Conservation (phyloP, 2,113 vertebrate species). For the Gymnocephalus cernua region DNA sequence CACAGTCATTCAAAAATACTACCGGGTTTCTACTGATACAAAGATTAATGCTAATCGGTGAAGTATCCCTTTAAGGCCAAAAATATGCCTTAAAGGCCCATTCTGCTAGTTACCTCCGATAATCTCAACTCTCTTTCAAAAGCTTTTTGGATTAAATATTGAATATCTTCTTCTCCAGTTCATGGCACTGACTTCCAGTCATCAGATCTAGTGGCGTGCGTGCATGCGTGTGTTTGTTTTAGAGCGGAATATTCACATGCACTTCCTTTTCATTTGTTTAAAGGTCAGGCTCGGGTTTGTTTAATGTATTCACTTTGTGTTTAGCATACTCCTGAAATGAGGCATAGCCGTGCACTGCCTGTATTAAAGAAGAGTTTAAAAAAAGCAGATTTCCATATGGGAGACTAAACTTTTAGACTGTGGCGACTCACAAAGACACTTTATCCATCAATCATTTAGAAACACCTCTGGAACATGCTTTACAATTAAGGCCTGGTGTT, state of each 20-base stretch:
- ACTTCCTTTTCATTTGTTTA: not conserved
- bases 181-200: slow-evolving; percentile 3
- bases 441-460: slow-evolving; percentile 1
- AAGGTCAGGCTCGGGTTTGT: slow-evolving; percentile 19
- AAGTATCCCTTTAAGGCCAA: not conserved
- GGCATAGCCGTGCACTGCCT: not conserved
- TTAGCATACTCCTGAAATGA: slow-evolving; percentile 22
- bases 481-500: not conserved
- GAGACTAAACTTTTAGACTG: not conserved
- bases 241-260: not conserved
- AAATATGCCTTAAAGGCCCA: slow-evolving; percentile 11
- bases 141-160: slow-evolving; percentile 46
- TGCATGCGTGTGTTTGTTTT: not conserved
- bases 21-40: too few relatives aligned
- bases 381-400: not conserved
- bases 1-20: too few relatives aligned
- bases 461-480: not conserved
- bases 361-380: not conserved
- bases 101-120: slow-evolving; percentile 38
- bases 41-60: too few relatives aligned
- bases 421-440: slow-evolving; percentile 14
- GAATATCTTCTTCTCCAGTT: not conserved
- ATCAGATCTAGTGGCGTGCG: not conserved
- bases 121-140: slow-evolving; percentile 23
- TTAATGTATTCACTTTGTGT: slow-evolving; percentile 25